These are phyloP conservation scores for Neostethus bicornis DNA, from an alignment of 2,797 vertebrate genomes.

Conservation along the genomic window DNA sequence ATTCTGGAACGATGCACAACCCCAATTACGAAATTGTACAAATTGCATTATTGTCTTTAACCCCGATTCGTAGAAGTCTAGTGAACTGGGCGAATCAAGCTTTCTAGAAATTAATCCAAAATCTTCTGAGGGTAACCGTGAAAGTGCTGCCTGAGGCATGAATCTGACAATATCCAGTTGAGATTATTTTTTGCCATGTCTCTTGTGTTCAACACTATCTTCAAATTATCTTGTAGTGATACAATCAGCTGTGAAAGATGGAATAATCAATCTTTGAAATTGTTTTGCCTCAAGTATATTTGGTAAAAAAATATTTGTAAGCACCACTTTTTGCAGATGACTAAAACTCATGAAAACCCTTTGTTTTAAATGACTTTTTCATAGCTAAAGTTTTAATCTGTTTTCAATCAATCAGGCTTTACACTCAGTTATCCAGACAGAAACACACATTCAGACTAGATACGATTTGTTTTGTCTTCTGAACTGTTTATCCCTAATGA, in stretches of 20 bases:
- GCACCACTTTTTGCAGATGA: not conserved
- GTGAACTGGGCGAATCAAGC: not conserved
- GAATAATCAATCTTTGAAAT: not conserved
- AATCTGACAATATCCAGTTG: not conserved
- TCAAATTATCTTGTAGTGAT: too few species aligned
- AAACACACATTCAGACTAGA: too few species aligned
- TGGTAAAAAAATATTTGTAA: not conserved
- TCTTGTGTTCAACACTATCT: too few species aligned
- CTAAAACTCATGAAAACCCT: not conserved
- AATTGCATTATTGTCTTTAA: not conserved
- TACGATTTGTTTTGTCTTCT: too few species aligned
- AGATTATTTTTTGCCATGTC: not conserved
- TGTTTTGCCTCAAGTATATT: not conserved
- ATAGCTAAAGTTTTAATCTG: too few species aligned
- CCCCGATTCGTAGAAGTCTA: not conserved
- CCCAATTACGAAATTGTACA: not conserved
- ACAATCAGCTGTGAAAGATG: too few species aligned
- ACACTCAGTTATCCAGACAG: too few species aligned
- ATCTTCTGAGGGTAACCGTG: not conserved
- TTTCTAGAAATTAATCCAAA: not conserved
- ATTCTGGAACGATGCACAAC: not conserved
- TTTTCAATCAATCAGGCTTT: too few species aligned
- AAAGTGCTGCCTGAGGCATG: not conserved
- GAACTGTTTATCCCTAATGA: too few species aligned
- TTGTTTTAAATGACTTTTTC: too few species aligned